Evolutionary conservation across 64 coral and sea anemone genomes (phyloP), one percentile per base, ranked within the genome.

Genomic region (Catalaphyllia jardinei): DNA sequence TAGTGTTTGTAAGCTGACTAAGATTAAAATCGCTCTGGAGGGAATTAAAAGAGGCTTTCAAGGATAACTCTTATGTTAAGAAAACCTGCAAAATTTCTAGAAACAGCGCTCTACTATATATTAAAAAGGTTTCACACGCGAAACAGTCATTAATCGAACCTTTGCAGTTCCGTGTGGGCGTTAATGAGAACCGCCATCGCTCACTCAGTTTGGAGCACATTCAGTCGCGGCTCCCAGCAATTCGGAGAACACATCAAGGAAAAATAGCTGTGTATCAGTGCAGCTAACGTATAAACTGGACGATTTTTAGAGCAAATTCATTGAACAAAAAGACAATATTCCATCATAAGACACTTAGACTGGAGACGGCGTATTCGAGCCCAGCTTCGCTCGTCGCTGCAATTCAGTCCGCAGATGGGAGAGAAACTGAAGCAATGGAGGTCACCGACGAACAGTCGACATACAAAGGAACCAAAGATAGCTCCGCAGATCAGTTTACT

Each of bases 21-120:
- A 83, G 14, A 83, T n/a, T 39, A 85, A 46, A 51, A 71, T 85
- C 62, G 62, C 61, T 24, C 24, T 38, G 81, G 80, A 67, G 22
- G 30, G 11, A 46, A 71, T 42, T 49, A 49, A 28, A 71, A 71
- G 31, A 24, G 8, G 12, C n/a, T 85, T 85, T 85, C 63, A 71
- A 22, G 81, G 20, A 64, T 85, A 22, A n/a, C 39, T 71, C 81
- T 85, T 85, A 24, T 71, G 62, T 15, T n/a, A 83, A 31, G 10
- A 84, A 85, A 85, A 42, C 17, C 33, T 49, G 63, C 7, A 51
- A 65, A 67, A 28, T 24, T 85, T 85, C 81, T 85, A 85, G 81
- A 85, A 54, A 85, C 35, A 71, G n/a, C 63, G 12, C 22, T 38
- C 46, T 28, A 16, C 64, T 71, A 8, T 13, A 57, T 13, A 57